Base-by-base conservation (phyloP, 2,113 vertebrate genomes). In the Podilymbus podiceps region DNA sequence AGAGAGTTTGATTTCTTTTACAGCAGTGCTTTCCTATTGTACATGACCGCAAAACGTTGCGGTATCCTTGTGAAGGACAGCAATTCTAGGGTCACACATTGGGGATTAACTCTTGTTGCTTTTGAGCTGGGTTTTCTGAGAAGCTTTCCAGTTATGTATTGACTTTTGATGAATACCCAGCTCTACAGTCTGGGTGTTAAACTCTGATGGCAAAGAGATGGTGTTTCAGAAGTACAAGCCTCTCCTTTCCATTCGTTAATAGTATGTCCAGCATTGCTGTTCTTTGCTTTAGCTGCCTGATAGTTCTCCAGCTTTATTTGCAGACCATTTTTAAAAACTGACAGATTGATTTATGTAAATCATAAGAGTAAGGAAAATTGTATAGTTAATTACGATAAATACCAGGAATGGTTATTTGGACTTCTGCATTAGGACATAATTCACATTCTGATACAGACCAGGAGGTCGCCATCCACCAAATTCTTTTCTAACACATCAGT, bases 21-120 rank as follows among this genome's bases (percentile, higher is more conserved):
- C 27, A 42, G 5, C 55, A n/a, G 7, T 14, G 3, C 23, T 63
- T 66, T 71, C 21, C 53, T 62, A 2, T 8, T 8, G 42, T 28
- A 7, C 6, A 14, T n/a, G 24, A 7, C 20, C 4, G 9, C 35
- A n/a, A 6, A 90, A 75, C 28, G 20, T n/a, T 50, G 52, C 0
- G 0, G 9, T 33, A 10, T 75, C 44, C 14, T 11, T 11, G 25
- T 24, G 56, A 67, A 40, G 42, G 31, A 12, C 6, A 40, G 47
- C 17, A 38, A 7, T 18, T 87, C 40, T 1, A 17, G 30, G 6
- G 19, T 78, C 22, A 9, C 11, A 13, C 52, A 14, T 0, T 33
- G 30, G 17, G 38, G 30, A 20, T 84, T 22, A 74, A 62, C 8
- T 81, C 33, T 11, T 62, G 19, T 7, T 76, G 59, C 23, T 44